Percentiles rank a stretch among this genome's conserved stretches.
phyloP scores from a whole-genome alignment of 2,888 invertebrate species.

The Euproctis similis region DNA sequence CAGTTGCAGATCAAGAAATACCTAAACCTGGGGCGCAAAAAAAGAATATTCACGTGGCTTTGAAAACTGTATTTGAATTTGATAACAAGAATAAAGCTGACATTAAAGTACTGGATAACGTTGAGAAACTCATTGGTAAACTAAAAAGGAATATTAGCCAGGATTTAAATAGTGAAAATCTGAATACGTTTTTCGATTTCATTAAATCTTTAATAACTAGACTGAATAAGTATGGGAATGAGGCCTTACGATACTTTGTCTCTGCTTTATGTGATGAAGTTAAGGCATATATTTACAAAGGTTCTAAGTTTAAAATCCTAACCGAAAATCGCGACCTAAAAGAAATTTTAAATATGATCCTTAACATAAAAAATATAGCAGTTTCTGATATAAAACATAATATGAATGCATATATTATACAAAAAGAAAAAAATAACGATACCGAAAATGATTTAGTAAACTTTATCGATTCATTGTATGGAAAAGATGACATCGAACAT shows the following conservation, averaged over 20 bases:
- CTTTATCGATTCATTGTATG: conserved; percentile 37
- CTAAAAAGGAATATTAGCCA: conserved; percentile 19
- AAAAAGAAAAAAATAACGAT: conserved; percentile 10
- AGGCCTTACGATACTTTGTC: conserved; percentile 31
- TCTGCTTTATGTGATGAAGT: conserved; percentile 30
- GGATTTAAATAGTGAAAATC: not conserved
- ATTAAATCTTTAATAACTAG: conserved; percentile 22
- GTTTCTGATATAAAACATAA: conserved; percentile 17
- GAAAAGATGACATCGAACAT: conserved; percentile 15
- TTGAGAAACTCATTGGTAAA: conserved; percentile 27
- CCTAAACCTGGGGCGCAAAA: not conserved
- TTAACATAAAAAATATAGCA: conserved; percentile 22
- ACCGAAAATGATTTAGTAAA: conserved; percentile 17
- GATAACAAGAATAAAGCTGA: conserved; percentile 30
- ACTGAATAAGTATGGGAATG: conserved; percentile 29
- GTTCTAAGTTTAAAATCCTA: conserved; percentile 32
- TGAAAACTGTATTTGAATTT: conserved; percentile 47
- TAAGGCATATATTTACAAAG: conserved; percentile 30
- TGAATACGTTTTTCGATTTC: conserved; percentile 35
- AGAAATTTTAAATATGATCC: conserved; percentile 19
- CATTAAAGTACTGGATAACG: conserved; percentile 28
- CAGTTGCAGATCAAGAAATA: not conserved
- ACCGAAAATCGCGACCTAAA: conserved; percentile 21
- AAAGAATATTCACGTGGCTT: conserved; percentile 36
- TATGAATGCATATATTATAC: conserved; percentile 10